Evolutionary conservation across 2,888 invertebrate species (phyloP), one percentile per base, ranked within the genome.

Genomic region (Sericinus montela): DNA sequence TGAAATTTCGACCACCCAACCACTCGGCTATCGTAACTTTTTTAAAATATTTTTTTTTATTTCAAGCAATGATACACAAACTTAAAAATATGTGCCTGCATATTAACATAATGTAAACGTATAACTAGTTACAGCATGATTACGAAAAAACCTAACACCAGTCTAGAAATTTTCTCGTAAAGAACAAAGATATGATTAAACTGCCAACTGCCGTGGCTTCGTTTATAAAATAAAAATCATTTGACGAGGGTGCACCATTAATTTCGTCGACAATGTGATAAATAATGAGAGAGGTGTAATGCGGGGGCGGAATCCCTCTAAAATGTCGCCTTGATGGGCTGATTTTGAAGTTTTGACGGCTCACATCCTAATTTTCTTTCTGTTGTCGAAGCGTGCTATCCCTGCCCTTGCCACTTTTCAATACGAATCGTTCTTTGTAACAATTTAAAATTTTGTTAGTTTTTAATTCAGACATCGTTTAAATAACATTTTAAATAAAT

Each of bases 171-270:
- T 30, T 48, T 47, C 46, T 48, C 56, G 23, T 28, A 44, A 46
- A 62, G 66, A 69, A 80, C 77, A 81, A 80, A 80, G 84, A 84
- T 81, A 81, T 86, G 78, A 87, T 88, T 87, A 85, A 87, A 72
- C 86, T 87, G 87, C 83, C 87, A 85, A 70, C 68, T 63, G 67
- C 80, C 75, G 61, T 60, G 54, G 67, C 70, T 77, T 81, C 80
- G 82, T 80, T 82, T 83, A 77, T 82, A 78, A 83, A 83, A 83
- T 85, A 84, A 87, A 86, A 86, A 82, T 82, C 65, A 77, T 79
- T 85, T 87, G 87, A 88, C 87, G 83, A 87, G 87, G 88, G 88
- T 88, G 65, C 64, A 62, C 84, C 85, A 83, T 88, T 87, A 88
- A 88, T 87, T 87, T 86, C 61, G 72, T 72, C 78, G 74, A 87